Percentiles rank a stretch among this genome's conserved stretches.
Conservation (phyloP, 1,140 invertebrate species). For the Solenopsis invicta region DNA sequence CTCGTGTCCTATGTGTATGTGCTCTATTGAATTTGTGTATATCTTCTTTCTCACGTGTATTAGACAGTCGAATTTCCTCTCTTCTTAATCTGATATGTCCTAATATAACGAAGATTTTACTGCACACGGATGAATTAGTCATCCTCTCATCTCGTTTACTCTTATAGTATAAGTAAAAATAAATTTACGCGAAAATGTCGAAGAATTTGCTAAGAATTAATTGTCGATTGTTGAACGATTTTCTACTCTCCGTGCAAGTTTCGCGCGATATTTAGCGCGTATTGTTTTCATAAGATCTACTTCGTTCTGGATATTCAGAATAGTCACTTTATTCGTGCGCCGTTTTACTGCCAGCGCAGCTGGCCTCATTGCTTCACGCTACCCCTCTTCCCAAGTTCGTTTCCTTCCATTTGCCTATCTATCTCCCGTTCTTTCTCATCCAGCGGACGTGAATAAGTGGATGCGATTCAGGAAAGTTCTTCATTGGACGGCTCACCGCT, state of each 20-base stretch:
- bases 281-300: conserved; percentile 42
- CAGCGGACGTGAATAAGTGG: conserved; percentile 79
- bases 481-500: conserved; percentile 47
- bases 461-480: conserved; percentile 76
- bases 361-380: conserved; percentile 19
- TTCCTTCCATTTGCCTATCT: conserved; percentile 61
- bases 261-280: conserved; percentile 28
- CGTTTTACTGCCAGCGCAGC: conserved; percentile 40
- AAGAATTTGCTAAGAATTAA: not conserved
- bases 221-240: not conserved
- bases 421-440: conserved; percentile 68
- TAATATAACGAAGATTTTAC: not conserved
- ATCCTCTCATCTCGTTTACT: not conserved
- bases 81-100: not conserved
- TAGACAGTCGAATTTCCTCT: conserved; percentile 7
- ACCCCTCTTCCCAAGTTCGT: conserved; percentile 24
- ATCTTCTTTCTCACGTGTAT: conserved; percentile 44
- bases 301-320: conserved; percentile 27
- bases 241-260: not conserved
- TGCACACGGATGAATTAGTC: not conserved
- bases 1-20: not conserved
- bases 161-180: not conserved
- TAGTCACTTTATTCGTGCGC: conserved; percentile 39
- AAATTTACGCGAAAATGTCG: conserved; percentile 5
- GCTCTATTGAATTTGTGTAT: conserved; percentile 30